Evolutionary conservation across 2,113 vertebrate species (phyloP).

Genomic region (Laticauda colubrina): DNA sequence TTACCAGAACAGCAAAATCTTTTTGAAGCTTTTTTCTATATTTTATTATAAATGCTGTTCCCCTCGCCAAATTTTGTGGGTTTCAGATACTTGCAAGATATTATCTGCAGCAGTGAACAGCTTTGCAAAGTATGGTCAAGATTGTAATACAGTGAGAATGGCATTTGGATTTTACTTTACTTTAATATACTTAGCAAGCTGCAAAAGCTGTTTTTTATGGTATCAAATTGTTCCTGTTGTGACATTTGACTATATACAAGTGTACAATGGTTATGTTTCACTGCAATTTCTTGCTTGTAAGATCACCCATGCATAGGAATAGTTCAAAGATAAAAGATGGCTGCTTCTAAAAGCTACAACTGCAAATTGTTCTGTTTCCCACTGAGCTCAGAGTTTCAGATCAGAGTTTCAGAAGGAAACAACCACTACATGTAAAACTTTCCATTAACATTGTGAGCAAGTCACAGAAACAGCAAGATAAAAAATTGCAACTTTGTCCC

Average conservation of each 20-base stretch:
- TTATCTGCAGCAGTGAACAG: neutral
- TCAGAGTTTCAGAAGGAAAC: slow-evolving; percentile 52
- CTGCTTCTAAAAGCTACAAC: slow-evolving; percentile 67
- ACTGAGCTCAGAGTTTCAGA: slow-evolving; percentile 56
- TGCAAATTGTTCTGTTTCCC: slow-evolving; percentile 48
- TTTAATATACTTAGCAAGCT: slow-evolving; percentile 25
- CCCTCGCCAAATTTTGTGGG: slow-evolving; percentile 25
- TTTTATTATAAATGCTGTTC: neutral
- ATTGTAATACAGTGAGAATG: slow-evolving; percentile 40
- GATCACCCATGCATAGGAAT: slow-evolving; percentile 22
- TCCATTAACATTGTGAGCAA: slow-evolving; percentile 60
- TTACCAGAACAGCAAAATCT: slow-evolving; percentile 13
- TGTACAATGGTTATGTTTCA: slow-evolving; percentile 24
- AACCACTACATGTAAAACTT: slow-evolving; percentile 55
- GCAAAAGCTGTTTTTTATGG: slow-evolving; percentile 20
- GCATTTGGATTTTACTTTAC: neutral
- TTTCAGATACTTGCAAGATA: neutral
- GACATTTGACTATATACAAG: slow-evolving; percentile 22
- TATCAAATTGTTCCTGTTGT: slow-evolving; percentile 12
- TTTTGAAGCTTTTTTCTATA: slow-evolving; percentile 26
- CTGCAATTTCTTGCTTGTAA: slow-evolving; percentile 17
- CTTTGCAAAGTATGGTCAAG: slow-evolving; percentile 51
- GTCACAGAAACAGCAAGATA: slow-evolving; percentile 61
- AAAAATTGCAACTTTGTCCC: slow-evolving; percentile 60
- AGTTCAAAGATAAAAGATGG: slow-evolving; percentile 51